Base-by-base conservation (phyloP, 2,888 invertebrate species). In the Nycteola revayana region DNA sequence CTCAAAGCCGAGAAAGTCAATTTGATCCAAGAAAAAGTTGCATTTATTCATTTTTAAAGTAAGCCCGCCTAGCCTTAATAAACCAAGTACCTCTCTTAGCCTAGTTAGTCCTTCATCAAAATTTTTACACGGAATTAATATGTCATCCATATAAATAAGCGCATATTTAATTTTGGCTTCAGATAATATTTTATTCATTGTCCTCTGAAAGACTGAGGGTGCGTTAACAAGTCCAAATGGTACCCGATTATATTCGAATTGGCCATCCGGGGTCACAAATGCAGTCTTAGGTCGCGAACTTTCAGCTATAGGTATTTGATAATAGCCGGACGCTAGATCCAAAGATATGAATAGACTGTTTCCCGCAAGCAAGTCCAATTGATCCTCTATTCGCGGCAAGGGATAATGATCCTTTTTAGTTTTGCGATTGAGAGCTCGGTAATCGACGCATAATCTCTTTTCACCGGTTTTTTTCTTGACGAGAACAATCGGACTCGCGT, bases 111-210 rank as follows among this genome's bases (percentile, higher is more conserved):
- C 47, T 29, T 48, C 38, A 0, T 29, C 21, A 6, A 43, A 30
- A 3, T 27, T 32, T 32, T 36, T 35, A 2, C 36, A 43, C 0
- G 48, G 33, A 1, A 48, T 39, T 6, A 48, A 34, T 1, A 42
- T 9, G 10, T 43, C 43, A 9, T 48, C 48, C 36, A 48, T 36
- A 11, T 43, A 48, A 1, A 40, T 43, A n/a, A 42, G 28, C 1
- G 38, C 29, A 1, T 35, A 28, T 10, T 35, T 35, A 17, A 30
- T 22, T 1, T 28, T n/a, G 1, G 35, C 21, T 20, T 35, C 26
- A 6, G 17, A 17, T 10, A 33, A 10, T 7, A 33, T 28, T 10
- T 28, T 33, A n/a, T 33, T 33, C 2, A 35, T 35, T 1, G 29
- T 18, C 3, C 29, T 11, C 14, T 35, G 29, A 14, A 35, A 35